phyloP scores from a whole-genome alignment of 1,140 invertebrate genomes.

The Acromyrmex heyeri region DNA sequence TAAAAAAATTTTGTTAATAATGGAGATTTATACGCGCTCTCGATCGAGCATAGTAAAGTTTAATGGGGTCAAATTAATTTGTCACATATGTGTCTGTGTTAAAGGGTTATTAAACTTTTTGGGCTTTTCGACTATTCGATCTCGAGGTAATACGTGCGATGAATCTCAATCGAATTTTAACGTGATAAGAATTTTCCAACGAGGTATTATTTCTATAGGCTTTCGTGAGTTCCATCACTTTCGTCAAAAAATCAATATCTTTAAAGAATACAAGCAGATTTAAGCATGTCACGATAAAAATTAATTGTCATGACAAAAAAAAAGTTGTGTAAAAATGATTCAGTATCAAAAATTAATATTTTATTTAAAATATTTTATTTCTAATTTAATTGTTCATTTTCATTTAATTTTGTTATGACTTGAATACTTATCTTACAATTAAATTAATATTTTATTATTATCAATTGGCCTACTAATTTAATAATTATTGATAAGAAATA shows the following conservation, averaged over 20 bases:
- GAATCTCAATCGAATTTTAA: constrained; percentile 49
- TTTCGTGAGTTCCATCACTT: neutral
- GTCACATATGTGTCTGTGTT: neutral
- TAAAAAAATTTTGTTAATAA: constrained; percentile 45
- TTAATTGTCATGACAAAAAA: neutral
- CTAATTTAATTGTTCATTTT: no score
- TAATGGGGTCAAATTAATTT: constrained; percentile 58
- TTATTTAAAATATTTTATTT: neutral
- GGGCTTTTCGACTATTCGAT: constrained; percentile 35
- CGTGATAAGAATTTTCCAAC: constrained; percentile 44
- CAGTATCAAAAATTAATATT: neutral
- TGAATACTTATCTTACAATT: neutral
- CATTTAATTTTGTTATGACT: neutral
- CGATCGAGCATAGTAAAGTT: neutral
- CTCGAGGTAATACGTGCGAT: constrained; percentile 34
- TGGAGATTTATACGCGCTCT: constrained; percentile 24
- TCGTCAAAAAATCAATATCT: constrained; percentile 5
- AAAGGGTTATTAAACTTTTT: constrained; percentile 46
- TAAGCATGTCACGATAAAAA: neutral
- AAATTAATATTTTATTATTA: neutral
- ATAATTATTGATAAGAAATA: neutral
- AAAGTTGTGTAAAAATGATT: neutral
- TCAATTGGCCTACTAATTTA: neutral
- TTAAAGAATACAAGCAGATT: neutral
- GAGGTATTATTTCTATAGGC: neutral